Evolutionary conservation across 2,888 invertebrate genomes (phyloP), one percentile per base, ranked within the genome.

Genomic region (Axea sp.): DNA sequence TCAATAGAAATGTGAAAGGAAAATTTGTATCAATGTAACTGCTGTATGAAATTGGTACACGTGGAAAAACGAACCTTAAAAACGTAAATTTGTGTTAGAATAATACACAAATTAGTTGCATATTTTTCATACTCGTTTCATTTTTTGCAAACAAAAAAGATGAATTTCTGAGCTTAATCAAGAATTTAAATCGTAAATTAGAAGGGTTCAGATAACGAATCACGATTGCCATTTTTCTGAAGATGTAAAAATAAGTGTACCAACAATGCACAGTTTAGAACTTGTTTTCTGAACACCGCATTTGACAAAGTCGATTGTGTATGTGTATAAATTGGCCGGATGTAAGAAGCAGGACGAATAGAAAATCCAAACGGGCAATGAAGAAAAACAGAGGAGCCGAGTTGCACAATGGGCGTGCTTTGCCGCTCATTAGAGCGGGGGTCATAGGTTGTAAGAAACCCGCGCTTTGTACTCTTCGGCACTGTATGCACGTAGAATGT

Each of bases 371-470:
- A 14, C 53, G 45, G 35, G 24, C 51, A 69, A 60, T 55, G 71
- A 35, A 71, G 64, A 71, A 60, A 64, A 65, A 65, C 60, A 65
- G 59, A 33, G 30, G 31, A 64, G 57, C 62, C 68, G 51, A 65
- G 65, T 53, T 78, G 49, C 78, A 84, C 83, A 84, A 84, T 84
- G 82, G 83, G 83, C 80, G 77, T 78, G 82, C 80, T 82, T 73
- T 77, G 81, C 79, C 80, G 82, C 82, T 85, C 84, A 83, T 85
- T 84, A 85, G 82, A 83, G 82, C 65, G 73, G 71, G 76, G 82
- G 83, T 84, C 82, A 77, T 62, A 79, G 84, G 83, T 83, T 80
- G 77, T 57, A 62, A 76, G 78, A 77, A 78, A 78, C 79, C 78
- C 78, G 79, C 81, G 80, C 77, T 81, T 79, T 80, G 80, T 79